phyloP scores from a whole-genome alignment of 1,140 invertebrate species.

The Calliphora vicina region DNA sequence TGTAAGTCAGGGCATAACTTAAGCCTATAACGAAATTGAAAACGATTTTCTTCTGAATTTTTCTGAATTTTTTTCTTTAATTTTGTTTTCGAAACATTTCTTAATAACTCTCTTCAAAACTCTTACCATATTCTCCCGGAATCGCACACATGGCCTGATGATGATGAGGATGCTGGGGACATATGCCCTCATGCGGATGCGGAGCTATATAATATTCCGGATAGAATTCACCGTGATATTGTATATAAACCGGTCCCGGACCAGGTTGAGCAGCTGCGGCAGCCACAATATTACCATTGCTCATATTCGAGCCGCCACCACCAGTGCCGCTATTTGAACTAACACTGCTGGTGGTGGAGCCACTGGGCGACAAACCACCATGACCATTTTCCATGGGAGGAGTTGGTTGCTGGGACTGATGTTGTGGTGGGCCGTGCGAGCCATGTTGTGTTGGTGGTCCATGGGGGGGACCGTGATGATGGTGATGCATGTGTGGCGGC shows the following conservation, averaged over 20 bases:
- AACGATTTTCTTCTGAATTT: too few relatives aligned
- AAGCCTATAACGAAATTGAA: too few relatives aligned
- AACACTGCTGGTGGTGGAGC: constrained; percentile 51
- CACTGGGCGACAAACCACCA: constrained; percentile 38
- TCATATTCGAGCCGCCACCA: constrained; percentile 31
- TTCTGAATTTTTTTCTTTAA: too few relatives aligned
- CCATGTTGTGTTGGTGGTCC: constrained; percentile 38
- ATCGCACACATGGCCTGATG: constrained; percentile 60
- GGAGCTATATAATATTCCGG: constrained; percentile 60
- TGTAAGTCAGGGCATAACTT: too few relatives aligned
- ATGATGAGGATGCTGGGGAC: constrained; percentile 58
- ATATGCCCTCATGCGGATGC: constrained; percentile 60
- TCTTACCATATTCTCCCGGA: constrained; percentile 61
- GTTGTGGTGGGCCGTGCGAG: constrained; percentile 42
- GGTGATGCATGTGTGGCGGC: constrained; percentile 39
- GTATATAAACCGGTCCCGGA: constrained; percentile 56
- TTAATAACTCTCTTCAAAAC: too few relatives aligned
- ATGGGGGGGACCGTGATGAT: constrained; percentile 24
- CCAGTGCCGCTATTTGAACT: constrained; percentile 49
- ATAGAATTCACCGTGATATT: constrained; percentile 59
- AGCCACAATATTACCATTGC: constrained; percentile 36
- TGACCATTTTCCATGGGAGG: constrained; percentile 41
- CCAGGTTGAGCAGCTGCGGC: constrained; percentile 47
- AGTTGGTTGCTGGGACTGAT: constrained; percentile 29
- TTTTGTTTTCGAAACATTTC: too few relatives aligned